phyloP scores from a whole-genome alignment of 1,140 invertebrate genomes.

The Macrobrachium rosenbergii region DNA sequence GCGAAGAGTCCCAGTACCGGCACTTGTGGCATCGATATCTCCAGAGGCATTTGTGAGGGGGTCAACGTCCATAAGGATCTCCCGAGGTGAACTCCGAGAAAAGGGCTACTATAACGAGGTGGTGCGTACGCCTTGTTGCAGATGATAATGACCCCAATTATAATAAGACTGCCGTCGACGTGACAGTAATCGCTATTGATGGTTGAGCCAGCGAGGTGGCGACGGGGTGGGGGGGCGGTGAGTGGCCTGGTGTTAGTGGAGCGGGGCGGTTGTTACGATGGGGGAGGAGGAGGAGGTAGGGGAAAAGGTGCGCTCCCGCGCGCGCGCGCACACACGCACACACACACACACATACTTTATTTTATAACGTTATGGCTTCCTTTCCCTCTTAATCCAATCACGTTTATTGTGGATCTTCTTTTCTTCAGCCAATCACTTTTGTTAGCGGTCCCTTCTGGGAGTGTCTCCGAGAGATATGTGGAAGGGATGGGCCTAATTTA shows the following conservation, averaged over 20 bases:
- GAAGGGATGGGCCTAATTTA: too few relatives aligned
- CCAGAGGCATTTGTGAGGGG: too few relatives aligned
- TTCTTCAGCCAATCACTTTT: too few relatives aligned
- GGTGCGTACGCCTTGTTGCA: slow-evolving; percentile 35
- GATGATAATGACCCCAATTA: slow-evolving; percentile 52
- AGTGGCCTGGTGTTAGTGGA: too few relatives aligned
- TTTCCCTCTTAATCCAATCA: slow-evolving; percentile 26
- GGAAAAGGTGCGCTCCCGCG: too few relatives aligned
- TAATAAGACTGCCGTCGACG: slow-evolving; percentile 36
- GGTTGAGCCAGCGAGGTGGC: slow-evolving; percentile 26
- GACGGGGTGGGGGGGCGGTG: neutral
- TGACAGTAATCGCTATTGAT: slow-evolving; percentile 48
- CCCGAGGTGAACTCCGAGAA: slow-evolving; percentile 3
- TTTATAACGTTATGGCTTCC: slow-evolving; percentile 30
- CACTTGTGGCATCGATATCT: too few relatives aligned
- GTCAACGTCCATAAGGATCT: neutral
- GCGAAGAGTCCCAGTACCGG: too few relatives aligned
- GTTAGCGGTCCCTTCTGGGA: too few relatives aligned
- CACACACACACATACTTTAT: slow-evolving; percentile 5
- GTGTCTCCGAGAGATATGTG: too few relatives aligned
- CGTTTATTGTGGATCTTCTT: neutral
- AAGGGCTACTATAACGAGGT: slow-evolving; percentile 24
- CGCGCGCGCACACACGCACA: too few relatives aligned
- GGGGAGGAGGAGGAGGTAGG: too few relatives aligned
- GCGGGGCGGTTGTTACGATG: too few relatives aligned